A percentile compares a stretch with the other conserved stretches of the same genome.
These are phyloP conservation scores for Triops cancriformis DNA, from an alignment of 1,140 invertebrate species.

Conservation along the genomic window DNA sequence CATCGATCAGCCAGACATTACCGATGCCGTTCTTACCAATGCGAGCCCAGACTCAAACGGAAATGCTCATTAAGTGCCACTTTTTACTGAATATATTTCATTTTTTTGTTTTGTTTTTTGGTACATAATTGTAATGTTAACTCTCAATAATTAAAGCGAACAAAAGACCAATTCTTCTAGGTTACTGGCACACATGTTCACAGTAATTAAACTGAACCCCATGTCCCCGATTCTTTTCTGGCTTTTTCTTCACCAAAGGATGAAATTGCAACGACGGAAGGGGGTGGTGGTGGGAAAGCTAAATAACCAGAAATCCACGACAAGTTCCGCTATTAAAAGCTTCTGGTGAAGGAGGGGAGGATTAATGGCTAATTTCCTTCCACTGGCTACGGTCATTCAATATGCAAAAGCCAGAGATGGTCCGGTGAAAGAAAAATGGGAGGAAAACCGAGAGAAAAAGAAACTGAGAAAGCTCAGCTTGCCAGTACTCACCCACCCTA, in stretches of 20 bases:
- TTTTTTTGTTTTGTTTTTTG: not conserved
- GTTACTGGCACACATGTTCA: not conserved
- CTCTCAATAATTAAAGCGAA: not conserved
- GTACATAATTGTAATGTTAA: not conserved
- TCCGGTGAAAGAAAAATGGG: not conserved
- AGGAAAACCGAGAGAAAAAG: not conserved
- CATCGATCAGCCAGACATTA: constrained; percentile 23
- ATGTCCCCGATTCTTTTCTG: not conserved
- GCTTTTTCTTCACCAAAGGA: not conserved
- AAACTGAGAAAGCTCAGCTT: not conserved
- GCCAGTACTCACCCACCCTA: not conserved
- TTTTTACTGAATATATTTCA: not conserved
- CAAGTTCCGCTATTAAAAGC: not conserved
- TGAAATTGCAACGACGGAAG: no score
- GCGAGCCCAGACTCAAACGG: not conserved
- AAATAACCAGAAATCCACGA: no score
- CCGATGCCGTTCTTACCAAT: not conserved
- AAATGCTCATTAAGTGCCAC: not conserved
- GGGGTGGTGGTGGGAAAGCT: no score
- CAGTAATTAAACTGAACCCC: not conserved
- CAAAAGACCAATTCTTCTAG: no score
- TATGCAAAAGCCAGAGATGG: not conserved
- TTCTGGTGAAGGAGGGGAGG: not conserved
- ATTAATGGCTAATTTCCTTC: not conserved
- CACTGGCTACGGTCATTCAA: not conserved